Conservation (phyloP, 2,888 invertebrate genomes). For the Chrysodeixis includens region DNA sequence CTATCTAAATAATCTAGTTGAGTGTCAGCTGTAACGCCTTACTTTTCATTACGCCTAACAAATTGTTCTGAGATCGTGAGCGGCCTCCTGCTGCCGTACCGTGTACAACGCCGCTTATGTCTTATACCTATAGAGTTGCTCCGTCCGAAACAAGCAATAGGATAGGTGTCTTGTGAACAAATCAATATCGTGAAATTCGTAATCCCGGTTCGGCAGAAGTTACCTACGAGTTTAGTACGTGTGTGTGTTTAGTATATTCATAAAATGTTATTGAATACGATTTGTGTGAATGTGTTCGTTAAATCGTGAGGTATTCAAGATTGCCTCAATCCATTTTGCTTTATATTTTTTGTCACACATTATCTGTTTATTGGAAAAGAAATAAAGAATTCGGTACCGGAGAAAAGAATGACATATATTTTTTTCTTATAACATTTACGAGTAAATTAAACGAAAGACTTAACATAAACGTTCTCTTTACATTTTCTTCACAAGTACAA, state of each 20-base stretch:
- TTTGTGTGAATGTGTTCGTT: conserved; percentile 1
- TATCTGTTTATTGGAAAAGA: background rate
- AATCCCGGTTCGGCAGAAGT: conserved; percentile 1
- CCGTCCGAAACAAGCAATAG: conserved; percentile 17
- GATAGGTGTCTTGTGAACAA: conserved; percentile 1
- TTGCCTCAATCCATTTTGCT: background rate
- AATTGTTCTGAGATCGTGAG: conserved; percentile 16
- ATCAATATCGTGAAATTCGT: conserved; percentile 1
- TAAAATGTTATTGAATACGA: conserved; percentile 3
- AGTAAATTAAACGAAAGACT: too few relatives aligned
- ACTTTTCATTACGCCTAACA: conserved; percentile 26
- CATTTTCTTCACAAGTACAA: too few relatives aligned
- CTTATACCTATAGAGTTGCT: conserved; percentile 19
- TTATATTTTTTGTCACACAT: background rate
- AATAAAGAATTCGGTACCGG: background rate
- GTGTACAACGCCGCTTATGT: background rate
- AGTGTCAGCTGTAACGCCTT: conserved; percentile 22
- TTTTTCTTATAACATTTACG: too few relatives aligned
- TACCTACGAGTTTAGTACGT: background rate
- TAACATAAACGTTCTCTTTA: too few relatives aligned
- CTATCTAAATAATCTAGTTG: conserved; percentile 27
- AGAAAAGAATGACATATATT: background rate
- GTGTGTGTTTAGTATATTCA: background rate
- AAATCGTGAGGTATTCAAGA: conserved; percentile 1
- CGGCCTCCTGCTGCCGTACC: background rate